phyloP scores from a whole-genome alignment of 2,113 vertebrate genomes.

The Crotophaga sulcirostris region DNA sequence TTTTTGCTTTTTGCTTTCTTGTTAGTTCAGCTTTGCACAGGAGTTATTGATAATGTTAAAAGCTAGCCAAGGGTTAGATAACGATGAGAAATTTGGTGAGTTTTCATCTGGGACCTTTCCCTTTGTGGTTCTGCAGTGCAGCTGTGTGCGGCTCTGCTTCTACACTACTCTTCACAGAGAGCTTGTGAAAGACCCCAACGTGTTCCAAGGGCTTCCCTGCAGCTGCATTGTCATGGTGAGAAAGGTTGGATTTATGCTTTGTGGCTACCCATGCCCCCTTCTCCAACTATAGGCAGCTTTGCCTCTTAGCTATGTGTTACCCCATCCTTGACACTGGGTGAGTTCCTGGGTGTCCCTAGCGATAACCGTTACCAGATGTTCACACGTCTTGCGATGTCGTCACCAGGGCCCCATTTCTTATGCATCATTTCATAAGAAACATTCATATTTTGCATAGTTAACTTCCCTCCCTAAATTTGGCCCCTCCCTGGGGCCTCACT shows the following conservation, averaged over 20 bases:
- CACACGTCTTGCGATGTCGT: background rate
- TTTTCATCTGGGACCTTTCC: background rate
- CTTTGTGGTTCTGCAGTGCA: rapidly evolving
- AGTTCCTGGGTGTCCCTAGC: background rate
- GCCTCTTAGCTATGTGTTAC: background rate
- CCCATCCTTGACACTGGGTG: background rate
- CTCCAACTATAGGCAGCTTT: background rate
- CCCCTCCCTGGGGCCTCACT: background rate
- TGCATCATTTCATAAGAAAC: background rate
- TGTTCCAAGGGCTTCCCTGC: background rate
- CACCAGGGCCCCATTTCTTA: background rate
- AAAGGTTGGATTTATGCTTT: background rate
- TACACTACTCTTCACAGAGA: rapidly evolving
- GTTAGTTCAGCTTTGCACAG: background rate
- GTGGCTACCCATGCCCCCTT: background rate
- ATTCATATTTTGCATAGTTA: background rate
- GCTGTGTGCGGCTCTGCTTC: background rate
- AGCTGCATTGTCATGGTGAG: rapidly evolving
- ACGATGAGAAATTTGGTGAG: background rate
- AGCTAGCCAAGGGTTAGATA: background rate
- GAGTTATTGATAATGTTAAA: background rate
- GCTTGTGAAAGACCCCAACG: rapidly evolving
- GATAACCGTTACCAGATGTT: slow-evolving; percentile 2
- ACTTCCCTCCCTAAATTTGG: background rate
- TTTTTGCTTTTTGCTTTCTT: background rate